Evolutionary conservation across 1,140 invertebrate species (phyloP).

Genomic region (Bathynomus jamesi): DNA sequence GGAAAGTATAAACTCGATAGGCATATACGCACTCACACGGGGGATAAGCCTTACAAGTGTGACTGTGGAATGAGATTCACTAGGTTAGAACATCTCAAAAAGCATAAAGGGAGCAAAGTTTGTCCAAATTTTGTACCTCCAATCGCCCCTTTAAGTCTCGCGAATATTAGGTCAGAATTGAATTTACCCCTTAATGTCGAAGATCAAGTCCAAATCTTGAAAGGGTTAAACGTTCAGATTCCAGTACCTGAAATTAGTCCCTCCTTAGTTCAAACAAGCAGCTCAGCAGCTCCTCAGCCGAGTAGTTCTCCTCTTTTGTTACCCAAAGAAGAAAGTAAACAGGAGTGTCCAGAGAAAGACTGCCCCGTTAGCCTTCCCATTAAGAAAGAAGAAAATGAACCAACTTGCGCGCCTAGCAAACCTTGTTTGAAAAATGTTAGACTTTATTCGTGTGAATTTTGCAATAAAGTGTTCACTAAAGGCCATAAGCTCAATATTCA

Average conservation of each 20-base stretch:
- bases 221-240: neutral
- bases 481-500: constrained; percentile 85
- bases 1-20: neutral
- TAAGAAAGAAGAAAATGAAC: neutral
- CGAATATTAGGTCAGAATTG: neutral
- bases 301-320: neutral
- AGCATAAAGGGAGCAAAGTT: constrained; percentile 52
- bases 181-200: neutral
- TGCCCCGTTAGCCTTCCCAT: neutral
- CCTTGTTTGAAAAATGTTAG: neutral
- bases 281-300: neutral
- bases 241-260: neutral
- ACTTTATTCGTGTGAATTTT: constrained; percentile 56
- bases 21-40: neutral
- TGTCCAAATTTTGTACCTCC: neutral
- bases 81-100: constrained; percentile 85
- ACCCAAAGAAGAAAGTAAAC: neutral
- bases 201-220: neutral
- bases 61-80: constrained; percentile 86
- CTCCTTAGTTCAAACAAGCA: neutral
- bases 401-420: neutral
- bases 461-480: constrained; percentile 81
- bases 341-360: neutral
- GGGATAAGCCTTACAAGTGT: neutral
- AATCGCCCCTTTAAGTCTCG: neutral